Percentiles rank a stretch among this genome's conserved stretches.
Conservation (phyloP, 2,888 invertebrate species). For the Leptinotarsa rubiginosa region DNA sequence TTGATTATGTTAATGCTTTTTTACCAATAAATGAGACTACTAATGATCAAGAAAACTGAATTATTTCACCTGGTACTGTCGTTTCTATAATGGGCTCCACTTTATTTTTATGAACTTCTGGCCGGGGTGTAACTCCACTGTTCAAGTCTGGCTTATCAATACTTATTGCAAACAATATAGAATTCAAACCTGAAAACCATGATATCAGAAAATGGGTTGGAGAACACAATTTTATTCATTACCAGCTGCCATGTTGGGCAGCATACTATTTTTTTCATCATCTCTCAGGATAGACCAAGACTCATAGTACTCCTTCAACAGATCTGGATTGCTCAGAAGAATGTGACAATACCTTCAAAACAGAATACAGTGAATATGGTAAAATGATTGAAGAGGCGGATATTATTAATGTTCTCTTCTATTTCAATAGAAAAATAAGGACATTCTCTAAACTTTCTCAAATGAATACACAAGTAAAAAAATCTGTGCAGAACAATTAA, state of each 20-base stretch:
- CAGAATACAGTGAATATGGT: slow-evolving; percentile 40
- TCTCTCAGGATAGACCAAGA: slow-evolving; percentile 87
- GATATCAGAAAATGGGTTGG: neutral
- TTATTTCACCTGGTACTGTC: slow-evolving; percentile 70
- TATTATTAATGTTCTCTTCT: too few relatives aligned
- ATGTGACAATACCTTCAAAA: slow-evolving; percentile 76
- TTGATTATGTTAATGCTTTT: too few relatives aligned
- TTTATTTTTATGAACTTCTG: slow-evolving; percentile 66
- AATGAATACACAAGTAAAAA: too few relatives aligned
- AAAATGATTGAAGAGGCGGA: neutral
- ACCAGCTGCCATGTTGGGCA: slow-evolving; percentile 91
- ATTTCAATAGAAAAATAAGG: too few relatives aligned
- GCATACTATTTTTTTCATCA: slow-evolving; percentile 79
- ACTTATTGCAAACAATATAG: slow-evolving; percentile 91
- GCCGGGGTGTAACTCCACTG: slow-evolving; percentile 68
- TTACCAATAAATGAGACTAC: neutral
- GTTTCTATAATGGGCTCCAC: slow-evolving; percentile 78
- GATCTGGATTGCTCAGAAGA: slow-evolving; percentile 74
- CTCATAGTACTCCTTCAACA: slow-evolving; percentile 82
- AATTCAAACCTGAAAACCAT: slow-evolving; percentile 76
- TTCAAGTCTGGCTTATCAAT: slow-evolving; percentile 89
- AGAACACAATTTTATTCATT: slow-evolving; percentile 45
- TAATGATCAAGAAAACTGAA: neutral
- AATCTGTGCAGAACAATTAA: too few relatives aligned
- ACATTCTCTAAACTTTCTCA: too few relatives aligned